Percentiles rank a stretch among this genome's conserved stretches.
phyloP scores from a whole-genome alignment of 2,113 vertebrate genomes.

The human (Homo sapiens) region GRCh38 chr1:96922501-96923000 shows the following conservation, averaged over 20 bases:
- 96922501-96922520: neutral
- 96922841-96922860: neutral
- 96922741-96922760: neutral
- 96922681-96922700: neutral
- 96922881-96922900: neutral
- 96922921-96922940: neutral
- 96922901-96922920: neutral
- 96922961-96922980: neutral
- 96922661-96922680: neutral
- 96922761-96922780: neutral
- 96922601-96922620: neutral
- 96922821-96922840: neutral
- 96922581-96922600: neutral
- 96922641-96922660: neutral
- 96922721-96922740: neutral
- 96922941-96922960: neutral
- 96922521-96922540: neutral
- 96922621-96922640: neutral
- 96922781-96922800: neutral
- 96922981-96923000: neutral
- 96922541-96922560: neutral
- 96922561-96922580: neutral
- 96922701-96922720: neutral
- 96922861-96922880: neutral
- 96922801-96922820: neutral